A percentile compares a stretch with the other conserved stretches of the same genome.
These are phyloP conservation scores for Mythimna impura DNA, from an alignment of 2,888 invertebrate species.

Conservation along the genomic window DNA sequence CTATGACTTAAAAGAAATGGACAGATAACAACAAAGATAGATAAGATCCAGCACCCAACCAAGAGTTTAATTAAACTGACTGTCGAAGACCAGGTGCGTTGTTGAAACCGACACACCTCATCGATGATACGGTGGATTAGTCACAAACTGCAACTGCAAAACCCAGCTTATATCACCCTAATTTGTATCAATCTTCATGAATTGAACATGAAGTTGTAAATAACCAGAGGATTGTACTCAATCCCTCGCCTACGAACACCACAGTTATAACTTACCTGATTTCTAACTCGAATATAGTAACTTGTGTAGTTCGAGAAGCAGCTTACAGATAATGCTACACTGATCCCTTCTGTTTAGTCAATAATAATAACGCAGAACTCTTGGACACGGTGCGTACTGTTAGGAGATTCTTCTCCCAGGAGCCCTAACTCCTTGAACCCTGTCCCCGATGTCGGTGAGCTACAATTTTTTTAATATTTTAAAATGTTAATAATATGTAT, in stretches of 20 bases:
- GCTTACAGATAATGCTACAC: slow-evolving; percentile 27
- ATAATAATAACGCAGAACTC: too few species aligned
- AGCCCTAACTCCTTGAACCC: too few species aligned
- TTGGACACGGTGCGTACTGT: too few species aligned
- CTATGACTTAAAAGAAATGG: too few species aligned
- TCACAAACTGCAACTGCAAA: background rate
- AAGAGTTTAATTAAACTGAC: background rate
- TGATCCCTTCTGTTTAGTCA: background rate
- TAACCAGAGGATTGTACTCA: slow-evolving; percentile 37
- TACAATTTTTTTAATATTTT: too few species aligned
- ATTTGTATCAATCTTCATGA: slow-evolving; percentile 45
- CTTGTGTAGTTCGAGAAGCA: slow-evolving; percentile 43
- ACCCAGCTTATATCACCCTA: slow-evolving; percentile 8
- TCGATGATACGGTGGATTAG: slow-evolving; percentile 1
- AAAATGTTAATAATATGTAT: too few species aligned
- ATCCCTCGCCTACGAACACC: slow-evolving; percentile 40
- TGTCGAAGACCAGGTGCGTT: background rate
- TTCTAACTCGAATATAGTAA: slow-evolving; percentile 19
- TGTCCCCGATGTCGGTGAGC: too few species aligned
- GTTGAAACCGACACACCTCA: background rate
- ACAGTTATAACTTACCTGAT: slow-evolving; percentile 14
- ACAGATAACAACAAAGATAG: background rate
- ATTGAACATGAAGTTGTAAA: slow-evolving; percentile 32
- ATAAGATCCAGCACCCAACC: background rate
- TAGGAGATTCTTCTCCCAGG: too few species aligned